Base-by-base conservation (phyloP, 2,113 vertebrate species). In the Erinaceus europaeus region DNA sequence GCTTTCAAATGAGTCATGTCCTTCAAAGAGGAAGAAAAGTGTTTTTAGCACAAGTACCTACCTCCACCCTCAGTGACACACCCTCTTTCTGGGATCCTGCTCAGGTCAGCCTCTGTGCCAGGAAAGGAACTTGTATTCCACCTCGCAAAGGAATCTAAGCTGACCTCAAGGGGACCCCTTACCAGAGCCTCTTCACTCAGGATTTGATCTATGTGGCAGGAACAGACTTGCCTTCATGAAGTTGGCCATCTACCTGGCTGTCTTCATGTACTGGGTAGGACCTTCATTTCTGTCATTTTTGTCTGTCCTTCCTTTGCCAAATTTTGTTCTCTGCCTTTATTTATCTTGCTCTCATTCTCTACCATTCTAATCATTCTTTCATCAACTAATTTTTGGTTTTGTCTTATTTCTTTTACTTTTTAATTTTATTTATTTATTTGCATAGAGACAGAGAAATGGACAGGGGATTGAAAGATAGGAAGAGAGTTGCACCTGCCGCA, bases 1-100 rank as follows among this genome's bases (percentile, higher is more conserved):
- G 65, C 57, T 72, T 86, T 79, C 38, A 62, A 77, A 53, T 90
- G 75, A 92, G 42, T 90, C 72, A 64, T 78, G 82, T 93, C 78
- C 84, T 93, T 91, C 87, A 52, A 82, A 83, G 84, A 25, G 32
- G 29, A 88, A 50, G 52, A 17, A 62, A 83, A 71, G 6, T 64
- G 29, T 59, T 68, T 79, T 76, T 15, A n/a, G 44, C 40, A 89
- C 59, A 90, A 83, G 78, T 77, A 27, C 12, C 44, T 20, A 38
- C 50, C 42, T n/a, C 32, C 3, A 27, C 34, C 29, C 48, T 76
- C 42, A 15, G n/a, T 42, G 6, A 75, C 17, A 55, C 3, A 55
- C 42, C 29, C 21, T 29, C 50, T 64, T 36, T 38, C 69, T 59
- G n/a, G n/a, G 1, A 52, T n/a, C 48, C 71, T 32, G 52, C 72